Base-by-base conservation (phyloP, 2,888 invertebrate species). In the Tortricodes alternella region DNA sequence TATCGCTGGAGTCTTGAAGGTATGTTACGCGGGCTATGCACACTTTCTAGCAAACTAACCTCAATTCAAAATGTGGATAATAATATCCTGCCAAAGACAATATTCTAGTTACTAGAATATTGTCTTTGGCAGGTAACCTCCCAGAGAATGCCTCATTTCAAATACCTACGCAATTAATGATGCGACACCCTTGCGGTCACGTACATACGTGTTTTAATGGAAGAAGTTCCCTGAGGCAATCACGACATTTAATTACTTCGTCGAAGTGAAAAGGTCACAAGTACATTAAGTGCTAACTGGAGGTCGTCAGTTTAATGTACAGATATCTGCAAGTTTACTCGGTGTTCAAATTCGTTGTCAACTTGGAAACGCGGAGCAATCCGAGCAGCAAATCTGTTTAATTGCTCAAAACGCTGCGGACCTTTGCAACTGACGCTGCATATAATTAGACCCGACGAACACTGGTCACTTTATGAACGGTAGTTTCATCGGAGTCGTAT, bases 301-400 rank as follows among this genome's bases (percentile, higher is more conserved):
- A 38, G 38, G 16, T 46, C 46, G 23, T 46, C 38, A 49, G 38
- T 18, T 38, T 38, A 38, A 38, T 29, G 13, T 29, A 27, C 38
- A 49, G 27, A 58, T 58, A 39, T 61, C 58, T 53, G 48, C 41
- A 62, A 71, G 74, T 71, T 71, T 68, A 72, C 67, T 68, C 62
- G 58, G 62, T 61, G 64, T 62, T 60, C 43, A 46, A 60, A 51
- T 56, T 46, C 32, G 62, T 50, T 44, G 46, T 57, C 56, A 59
- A 58, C 37, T 60, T 56, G 44, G 48, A 49, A 59, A 50, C 51
- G 59, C 57, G 68, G 62, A 67, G 68, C 70, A 71, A 78, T 72
- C 70, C 70, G 65, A 73, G 71, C 74, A 73, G 71, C 66, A 78
- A 81, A 82, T 81, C 81, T 74, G 74, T 74, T 76, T 85, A 85